Conservation (phyloP, 1,140 invertebrate genomes). For the Phortica variegata region DNA sequence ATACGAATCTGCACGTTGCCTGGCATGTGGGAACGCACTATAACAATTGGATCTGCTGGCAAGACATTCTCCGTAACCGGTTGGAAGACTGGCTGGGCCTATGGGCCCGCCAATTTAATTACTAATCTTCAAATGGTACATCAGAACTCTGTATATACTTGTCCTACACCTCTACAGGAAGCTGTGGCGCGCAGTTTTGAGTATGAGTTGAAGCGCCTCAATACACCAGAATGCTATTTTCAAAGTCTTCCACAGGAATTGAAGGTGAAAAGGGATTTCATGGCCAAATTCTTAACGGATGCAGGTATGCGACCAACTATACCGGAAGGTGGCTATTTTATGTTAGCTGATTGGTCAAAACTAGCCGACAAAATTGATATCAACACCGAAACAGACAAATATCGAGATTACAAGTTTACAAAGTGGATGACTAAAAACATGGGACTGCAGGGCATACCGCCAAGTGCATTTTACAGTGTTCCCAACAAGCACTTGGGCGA, state of each 20-base stretch:
- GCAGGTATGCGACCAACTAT: slow-evolving; percentile 88
- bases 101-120: slow-evolving; percentile 81
- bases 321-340: slow-evolving; percentile 96
- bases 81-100: slow-evolving; percentile 97
- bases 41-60: slow-evolving; percentile 96
- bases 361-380: slow-evolving; percentile 68
- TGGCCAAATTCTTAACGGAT: slow-evolving; percentile 75
- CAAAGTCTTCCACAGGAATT: slow-evolving; percentile 75
- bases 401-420: slow-evolving; percentile 89
- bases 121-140: slow-evolving; percentile 83
- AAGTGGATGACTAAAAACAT: slow-evolving; percentile 94
- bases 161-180: slow-evolving; percentile 85
- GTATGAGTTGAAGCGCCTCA: slow-evolving; percentile 72
- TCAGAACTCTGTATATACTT: slow-evolving; percentile 93
- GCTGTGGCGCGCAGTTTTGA: slow-evolving; percentile 90
- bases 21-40: slow-evolving; percentile 96
- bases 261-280: slow-evolving; percentile 79
- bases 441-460: slow-evolving; percentile 91
- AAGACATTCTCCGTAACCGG: slow-evolving; percentile 98
- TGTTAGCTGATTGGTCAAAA: slow-evolving; percentile 89
- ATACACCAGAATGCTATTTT: slow-evolving; percentile 83
- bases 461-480: slow-evolving; percentile 88
- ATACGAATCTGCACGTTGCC: slow-evolving; percentile 90
- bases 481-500: slow-evolving; percentile 82
- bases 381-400: slow-evolving; percentile 66